Evolutionary conservation across 2,113 vertebrate genomes (phyloP).

Genomic region (Fukomys damarensis): DNA sequence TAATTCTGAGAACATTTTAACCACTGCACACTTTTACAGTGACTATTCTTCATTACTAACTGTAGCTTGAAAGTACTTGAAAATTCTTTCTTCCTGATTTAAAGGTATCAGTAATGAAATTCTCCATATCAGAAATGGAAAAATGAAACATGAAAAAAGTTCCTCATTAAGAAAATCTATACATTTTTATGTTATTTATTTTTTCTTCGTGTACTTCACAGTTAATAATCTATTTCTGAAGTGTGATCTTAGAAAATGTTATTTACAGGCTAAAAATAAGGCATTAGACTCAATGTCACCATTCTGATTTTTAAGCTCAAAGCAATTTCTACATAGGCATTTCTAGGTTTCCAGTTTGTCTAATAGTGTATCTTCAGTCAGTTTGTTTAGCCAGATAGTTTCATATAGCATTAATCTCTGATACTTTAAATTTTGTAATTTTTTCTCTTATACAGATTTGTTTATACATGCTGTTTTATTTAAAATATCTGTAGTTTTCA

Average conservation of each 20-base stretch:
- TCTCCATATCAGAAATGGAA: slow-evolving; percentile 3
- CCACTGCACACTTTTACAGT: slow-evolving; percentile 17
- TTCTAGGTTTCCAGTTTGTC: not conserved
- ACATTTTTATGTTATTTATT: not conserved
- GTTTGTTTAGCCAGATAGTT: not conserved
- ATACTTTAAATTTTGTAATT: not conserved
- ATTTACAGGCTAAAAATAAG: not conserved
- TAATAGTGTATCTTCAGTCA: not conserved
- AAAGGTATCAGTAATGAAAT: not conserved
- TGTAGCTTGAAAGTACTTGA: not conserved
- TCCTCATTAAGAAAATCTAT: not conserved
- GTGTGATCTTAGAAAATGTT: not conserved
- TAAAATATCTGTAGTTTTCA: not conserved
- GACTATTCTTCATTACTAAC: not conserved
- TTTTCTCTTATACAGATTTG: not conserved
- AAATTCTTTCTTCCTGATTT: slow-evolving; percentile 28
- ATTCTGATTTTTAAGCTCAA: not conserved
- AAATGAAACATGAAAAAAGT: not conserved
- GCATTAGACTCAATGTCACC: not conserved
- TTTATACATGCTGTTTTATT: not conserved
- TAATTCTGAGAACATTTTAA: slow-evolving; percentile 53
- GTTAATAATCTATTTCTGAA: not conserved
- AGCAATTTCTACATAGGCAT: not conserved
- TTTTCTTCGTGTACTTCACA: not conserved
- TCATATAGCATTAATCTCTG: not conserved